Percentiles rank a stretch among this genome's conserved stretches.
Evolutionary conservation across 1,140 invertebrate species (phyloP).

Genomic region (Limonius californicus): DNA sequence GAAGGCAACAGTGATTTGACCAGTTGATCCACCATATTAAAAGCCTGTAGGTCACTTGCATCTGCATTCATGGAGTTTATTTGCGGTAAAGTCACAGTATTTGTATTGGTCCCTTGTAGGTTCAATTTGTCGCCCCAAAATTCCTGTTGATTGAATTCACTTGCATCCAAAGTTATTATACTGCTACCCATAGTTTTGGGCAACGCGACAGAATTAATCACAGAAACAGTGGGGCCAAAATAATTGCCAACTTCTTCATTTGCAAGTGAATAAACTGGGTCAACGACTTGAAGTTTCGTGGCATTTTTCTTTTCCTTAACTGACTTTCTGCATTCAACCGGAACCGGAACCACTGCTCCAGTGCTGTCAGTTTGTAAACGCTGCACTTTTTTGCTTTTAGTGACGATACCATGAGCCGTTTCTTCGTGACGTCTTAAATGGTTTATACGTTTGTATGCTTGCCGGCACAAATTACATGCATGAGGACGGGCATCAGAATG

Average conservation of each 20-base stretch:
- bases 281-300: neutral
- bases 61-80: neutral
- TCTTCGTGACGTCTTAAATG: slow-evolving; percentile 27
- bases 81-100: neutral
- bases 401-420: slow-evolving; percentile 12
- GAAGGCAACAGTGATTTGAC: neutral
- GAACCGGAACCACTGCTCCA: neutral
- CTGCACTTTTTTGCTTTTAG: slow-evolving; percentile 5
- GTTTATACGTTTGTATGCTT: slow-evolving; percentile 24
- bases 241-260: too few relatives aligned
- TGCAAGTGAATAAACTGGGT: too few relatives aligned
- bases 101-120: neutral
- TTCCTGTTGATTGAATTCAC: neutral
- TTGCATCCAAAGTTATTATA: neutral
- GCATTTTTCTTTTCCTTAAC: neutral
- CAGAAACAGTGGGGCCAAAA: neutral
- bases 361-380: neutral
- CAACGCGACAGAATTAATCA: neutral
- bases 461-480: slow-evolving; percentile 21
- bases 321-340: neutral
- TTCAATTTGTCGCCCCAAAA: neutral
- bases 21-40: neutral
- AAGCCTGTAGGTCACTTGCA: neutral
- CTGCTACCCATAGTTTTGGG: neutral
- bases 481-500: slow-evolving; percentile 27